Evolutionary conservation across 2,113 vertebrate genomes (phyloP).

Genomic region (Eidolon helvum): DNA sequence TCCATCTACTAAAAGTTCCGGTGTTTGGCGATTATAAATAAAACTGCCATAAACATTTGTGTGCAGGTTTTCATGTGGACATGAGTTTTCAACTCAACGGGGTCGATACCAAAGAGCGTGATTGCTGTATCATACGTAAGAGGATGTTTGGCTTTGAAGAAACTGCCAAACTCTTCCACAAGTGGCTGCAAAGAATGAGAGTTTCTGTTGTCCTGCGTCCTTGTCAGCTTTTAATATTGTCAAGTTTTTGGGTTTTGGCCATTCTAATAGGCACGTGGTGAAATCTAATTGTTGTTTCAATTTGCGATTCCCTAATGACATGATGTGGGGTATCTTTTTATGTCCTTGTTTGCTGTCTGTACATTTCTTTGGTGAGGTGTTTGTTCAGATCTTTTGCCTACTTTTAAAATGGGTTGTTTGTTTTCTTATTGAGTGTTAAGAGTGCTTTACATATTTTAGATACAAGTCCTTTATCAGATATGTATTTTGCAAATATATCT

Average conservation of each 20-base stretch:
- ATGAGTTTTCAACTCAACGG: too few relatives aligned
- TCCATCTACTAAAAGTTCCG: too few relatives aligned
- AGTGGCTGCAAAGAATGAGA: not conserved
- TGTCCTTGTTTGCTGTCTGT: not conserved
- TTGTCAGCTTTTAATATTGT: not conserved
- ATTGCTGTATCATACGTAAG: too few relatives aligned
- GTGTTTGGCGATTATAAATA: too few relatives aligned
- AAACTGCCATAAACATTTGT: too few relatives aligned
- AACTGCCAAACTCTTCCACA: not conserved
- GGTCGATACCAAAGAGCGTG: too few relatives aligned
- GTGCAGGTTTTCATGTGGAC: too few relatives aligned
- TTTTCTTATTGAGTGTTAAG: not conserved
- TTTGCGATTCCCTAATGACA: not conserved
- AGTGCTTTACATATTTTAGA: not conserved
- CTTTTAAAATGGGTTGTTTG: not conserved
- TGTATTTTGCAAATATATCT: not conserved
- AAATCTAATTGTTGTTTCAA: not conserved
- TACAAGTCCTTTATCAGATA: not conserved
- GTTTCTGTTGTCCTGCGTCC: not conserved
- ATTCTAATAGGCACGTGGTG: not conserved
- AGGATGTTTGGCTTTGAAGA: not conserved
- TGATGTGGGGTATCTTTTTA: not conserved
- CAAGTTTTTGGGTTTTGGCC: not conserved
- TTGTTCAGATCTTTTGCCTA: not conserved
- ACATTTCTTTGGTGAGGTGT: not conserved